Evolutionary conservation across 2,888 invertebrate species (phyloP), one percentile per base, ranked within the genome.

Genomic region (Arge pagana): DNA sequence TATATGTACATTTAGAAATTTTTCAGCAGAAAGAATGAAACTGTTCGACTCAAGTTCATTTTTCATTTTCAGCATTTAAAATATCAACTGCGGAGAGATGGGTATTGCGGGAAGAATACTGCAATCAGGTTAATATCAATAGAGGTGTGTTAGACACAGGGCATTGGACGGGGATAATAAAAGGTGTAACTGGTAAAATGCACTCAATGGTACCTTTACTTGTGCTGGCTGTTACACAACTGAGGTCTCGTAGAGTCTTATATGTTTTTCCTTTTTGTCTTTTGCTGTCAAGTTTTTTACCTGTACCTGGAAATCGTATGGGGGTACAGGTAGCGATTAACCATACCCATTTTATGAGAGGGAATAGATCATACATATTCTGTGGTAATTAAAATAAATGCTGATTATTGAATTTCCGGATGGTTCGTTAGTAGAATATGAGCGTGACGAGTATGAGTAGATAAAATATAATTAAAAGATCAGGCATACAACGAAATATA

Each of bases 181-280:
- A 48, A 55, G 48, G 33, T 53, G 19, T 50, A 40, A 53, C 55
- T n/a, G 55, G 57, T 61, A 65, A 66, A 68, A 67, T 68, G 57
- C 67, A 65, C 66, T 70, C 72, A 63, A 63, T 68, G 67, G 67
- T 80, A 80, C 80, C 80, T 80, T 79, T 80, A 72, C 76, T 78
- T 64, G 78, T 74, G 74, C 79, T 78, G 65, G 78, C 74, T 63
- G 76, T 72, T 67, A 76, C 76, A 80, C 84, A 84, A 82, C 83
- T 84, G 75, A 84, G 80, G 78, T 83, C 83, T 77, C 83, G 81
- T 67, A 84, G 82, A 70, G 81, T 80, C 80, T 83, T 83, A 76
- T 77, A 77, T 69, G 77, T 76, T 74, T 78, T 81, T 77, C 78
- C 79, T 76, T 79, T 81, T 79, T 72, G 72, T 74, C 67, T 74